A percentile compares a stretch with the other conserved stretches of the same genome.
Evolutionary conservation across 2,797 vertebrate species (phyloP).

Genomic region (Onychomys leucogaster): DNA sequence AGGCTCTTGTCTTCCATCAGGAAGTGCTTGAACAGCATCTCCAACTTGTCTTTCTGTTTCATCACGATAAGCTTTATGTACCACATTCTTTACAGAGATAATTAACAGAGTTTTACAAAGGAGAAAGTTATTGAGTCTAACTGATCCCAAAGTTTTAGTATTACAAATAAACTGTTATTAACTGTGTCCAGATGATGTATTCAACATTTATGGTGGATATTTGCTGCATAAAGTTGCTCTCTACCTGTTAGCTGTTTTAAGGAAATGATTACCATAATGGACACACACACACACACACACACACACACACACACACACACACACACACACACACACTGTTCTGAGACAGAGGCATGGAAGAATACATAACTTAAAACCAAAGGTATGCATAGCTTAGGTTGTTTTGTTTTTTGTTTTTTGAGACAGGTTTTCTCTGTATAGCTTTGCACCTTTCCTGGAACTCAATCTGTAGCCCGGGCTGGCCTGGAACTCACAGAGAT

Average conservation of each 20-base stretch:
- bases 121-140: background rate
- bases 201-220: background rate
- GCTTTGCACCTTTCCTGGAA: no score
- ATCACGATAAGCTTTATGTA: constrained; percentile 98
- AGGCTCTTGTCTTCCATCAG: constrained; percentile 97
- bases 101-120: background rate
- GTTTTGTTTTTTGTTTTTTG: no score
- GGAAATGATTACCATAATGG: background rate
- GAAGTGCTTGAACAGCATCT: constrained; percentile 97
- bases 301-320: background rate
- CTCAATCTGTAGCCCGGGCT: no score
- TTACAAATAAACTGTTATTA: background rate
- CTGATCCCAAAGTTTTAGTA: background rate
- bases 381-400: background rate
- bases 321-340: background rate
- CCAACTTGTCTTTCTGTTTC: constrained; percentile 97
- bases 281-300: background rate
- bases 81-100: no score
- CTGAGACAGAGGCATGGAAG: background rate
- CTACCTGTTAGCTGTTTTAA: background rate
- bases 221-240: background rate
- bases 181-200: background rate
- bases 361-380: background rate
- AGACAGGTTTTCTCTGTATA: no score
- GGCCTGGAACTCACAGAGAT: no score